Percentiles rank a stretch among this genome's conserved stretches.
Conservation (phyloP, 2,888 invertebrate genomes). For the Idaea dimidiata region DNA sequence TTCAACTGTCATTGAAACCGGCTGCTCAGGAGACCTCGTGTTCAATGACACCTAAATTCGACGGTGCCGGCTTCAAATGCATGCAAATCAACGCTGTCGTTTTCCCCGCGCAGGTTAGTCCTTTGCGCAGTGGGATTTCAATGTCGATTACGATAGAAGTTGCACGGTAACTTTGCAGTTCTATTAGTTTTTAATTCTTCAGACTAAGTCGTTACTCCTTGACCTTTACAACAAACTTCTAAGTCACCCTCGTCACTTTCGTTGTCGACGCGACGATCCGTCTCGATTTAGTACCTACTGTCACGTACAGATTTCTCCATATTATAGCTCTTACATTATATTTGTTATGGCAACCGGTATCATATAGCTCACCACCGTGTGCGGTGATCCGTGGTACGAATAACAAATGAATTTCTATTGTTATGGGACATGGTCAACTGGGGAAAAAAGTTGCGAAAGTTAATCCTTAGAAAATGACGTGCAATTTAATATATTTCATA, state of each 20-base stretch:
- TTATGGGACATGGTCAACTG: background rate
- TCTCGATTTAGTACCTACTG: background rate
- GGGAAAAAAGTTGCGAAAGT: constrained; percentile 1
- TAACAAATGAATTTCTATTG: background rate
- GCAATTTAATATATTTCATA: background rate
- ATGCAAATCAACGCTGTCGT: too few species aligned
- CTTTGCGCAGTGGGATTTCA: too few species aligned
- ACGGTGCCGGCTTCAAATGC: too few species aligned
- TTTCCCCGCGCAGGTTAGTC: too few species aligned
- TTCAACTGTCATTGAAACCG: too few species aligned
- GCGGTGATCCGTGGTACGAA: background rate
- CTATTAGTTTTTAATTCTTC: background rate
- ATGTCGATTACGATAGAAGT: background rate
- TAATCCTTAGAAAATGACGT: background rate
- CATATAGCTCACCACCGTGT: background rate
- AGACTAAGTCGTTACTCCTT: background rate
- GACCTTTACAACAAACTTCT: background rate
- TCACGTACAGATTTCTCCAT: constrained; percentile 14
- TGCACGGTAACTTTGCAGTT: too few species aligned
- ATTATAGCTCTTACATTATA: constrained; percentile 15
- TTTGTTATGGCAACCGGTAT: constrained; percentile 12
- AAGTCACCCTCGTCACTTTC: constrained; percentile 10
- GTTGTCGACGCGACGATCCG: constrained; percentile 5
- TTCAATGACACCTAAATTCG: too few species aligned
- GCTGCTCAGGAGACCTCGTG: too few species aligned